Conservation (phyloP, 1,140 invertebrate species). For the Matsumurasca onukii region DNA sequence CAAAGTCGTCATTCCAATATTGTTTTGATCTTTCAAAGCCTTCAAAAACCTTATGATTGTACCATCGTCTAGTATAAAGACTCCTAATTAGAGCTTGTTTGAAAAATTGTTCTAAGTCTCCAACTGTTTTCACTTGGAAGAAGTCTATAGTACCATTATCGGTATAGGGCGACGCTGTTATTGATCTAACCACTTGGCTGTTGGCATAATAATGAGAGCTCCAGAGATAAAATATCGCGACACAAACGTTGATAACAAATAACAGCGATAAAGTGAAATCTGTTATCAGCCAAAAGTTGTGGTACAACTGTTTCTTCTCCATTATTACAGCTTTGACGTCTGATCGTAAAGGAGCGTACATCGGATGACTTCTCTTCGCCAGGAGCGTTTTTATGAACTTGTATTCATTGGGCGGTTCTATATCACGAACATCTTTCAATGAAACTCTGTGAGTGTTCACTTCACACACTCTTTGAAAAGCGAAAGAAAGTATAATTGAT, state of each 20-base stretch:
- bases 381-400: background rate
- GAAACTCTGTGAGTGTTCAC: background rate
- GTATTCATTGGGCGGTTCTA: background rate
- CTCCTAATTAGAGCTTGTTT: too few relatives aligned
- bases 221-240: background rate
- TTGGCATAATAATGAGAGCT: background rate
- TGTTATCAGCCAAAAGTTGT: background rate
- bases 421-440: background rate
- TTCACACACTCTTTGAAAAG: background rate
- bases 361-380: conserved; percentile 10
- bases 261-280: background rate
- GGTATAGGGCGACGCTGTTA: too few relatives aligned
- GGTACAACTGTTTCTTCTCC: background rate
- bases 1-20: too few relatives aligned
- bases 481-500: background rate
- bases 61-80: too few relatives aligned
- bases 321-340: background rate
- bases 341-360: background rate
- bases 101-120: too few relatives aligned
- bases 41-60: too few relatives aligned
- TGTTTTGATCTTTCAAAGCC: too few relatives aligned
- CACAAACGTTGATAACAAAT: background rate
- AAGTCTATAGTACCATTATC: too few relatives aligned
- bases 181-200: too few relatives aligned
- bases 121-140: too few relatives aligned